Percentiles rank a stretch among this genome's conserved stretches.
phyloP scores from a whole-genome alignment of 2,888 invertebrate species.

The Mactromeris polynyma region DNA sequence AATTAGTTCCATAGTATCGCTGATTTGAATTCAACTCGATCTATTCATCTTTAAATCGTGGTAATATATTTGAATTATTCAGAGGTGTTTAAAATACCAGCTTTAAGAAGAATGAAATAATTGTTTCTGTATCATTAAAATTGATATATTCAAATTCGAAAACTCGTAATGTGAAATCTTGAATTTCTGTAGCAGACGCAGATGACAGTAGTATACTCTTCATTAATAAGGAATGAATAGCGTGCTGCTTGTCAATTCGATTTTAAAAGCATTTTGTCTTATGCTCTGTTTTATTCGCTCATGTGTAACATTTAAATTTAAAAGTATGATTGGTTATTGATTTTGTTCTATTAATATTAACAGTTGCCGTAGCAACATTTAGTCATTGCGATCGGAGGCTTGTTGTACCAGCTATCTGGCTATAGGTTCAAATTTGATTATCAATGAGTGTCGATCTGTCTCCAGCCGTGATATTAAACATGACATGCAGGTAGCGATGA shows the following conservation, averaged over 20 bases:
- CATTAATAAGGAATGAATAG: not conserved
- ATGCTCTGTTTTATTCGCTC: not conserved
- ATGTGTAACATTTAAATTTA: constrained; percentile 5
- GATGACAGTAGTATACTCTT: not conserved
- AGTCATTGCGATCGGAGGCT: not conserved
- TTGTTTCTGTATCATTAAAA: constrained; percentile 8
- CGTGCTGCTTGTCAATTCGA: not conserved
- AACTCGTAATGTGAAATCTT: not conserved
- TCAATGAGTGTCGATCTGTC: not conserved
- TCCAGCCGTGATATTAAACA: not conserved
- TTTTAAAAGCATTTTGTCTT: not conserved
- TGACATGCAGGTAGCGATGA: constrained; percentile 40
- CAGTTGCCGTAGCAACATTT: not conserved
- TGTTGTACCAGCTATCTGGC: not conserved
- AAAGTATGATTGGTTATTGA: constrained; percentile 15
- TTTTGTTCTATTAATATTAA: not conserved
- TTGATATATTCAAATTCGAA: not conserved
- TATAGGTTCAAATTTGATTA: not conserved
- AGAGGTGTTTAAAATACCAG: not conserved
- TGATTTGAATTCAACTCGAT: constrained; percentile 15
- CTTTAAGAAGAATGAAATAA: not conserved
- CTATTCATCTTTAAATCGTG: constrained; percentile 12
- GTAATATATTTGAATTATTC: constrained; percentile 1
- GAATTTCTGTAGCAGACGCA: not conserved
- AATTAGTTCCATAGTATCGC: not conserved